Evolutionary conservation across 2,113 vertebrate genomes (phyloP).

Genomic region (Clinocottus analis): DNA sequence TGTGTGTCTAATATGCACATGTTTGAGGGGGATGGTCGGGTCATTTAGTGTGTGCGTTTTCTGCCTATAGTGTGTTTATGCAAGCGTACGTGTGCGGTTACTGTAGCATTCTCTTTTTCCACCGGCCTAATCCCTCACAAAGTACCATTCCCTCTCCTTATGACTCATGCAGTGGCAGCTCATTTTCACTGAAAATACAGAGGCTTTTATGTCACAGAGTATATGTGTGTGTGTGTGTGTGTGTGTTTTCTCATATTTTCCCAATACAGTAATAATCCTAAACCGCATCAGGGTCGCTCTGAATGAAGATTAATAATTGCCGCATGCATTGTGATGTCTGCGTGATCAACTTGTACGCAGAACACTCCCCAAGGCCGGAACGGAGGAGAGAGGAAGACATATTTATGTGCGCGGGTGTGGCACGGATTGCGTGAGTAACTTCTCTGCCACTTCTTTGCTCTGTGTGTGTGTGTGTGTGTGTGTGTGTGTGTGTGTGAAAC

Average conservation of each 20-base stretch:
- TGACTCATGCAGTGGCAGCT: conserved; percentile 64
- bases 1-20: conserved; percentile 45
- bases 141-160: conserved; percentile 49
- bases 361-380: conserved; percentile 18
- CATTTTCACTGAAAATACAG: conserved; percentile 50
- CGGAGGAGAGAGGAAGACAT: conserved; percentile 38
- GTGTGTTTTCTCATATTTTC: conserved; percentile 16
- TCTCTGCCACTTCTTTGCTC: conserved; percentile 59
- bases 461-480: conserved; percentile 29
- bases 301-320: conserved; percentile 19
- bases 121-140: conserved; percentile 61
- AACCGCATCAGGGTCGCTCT: background rate
- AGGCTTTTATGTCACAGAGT: conserved; percentile 26
- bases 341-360: background rate
- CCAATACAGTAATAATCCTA: conserved; percentile 9
- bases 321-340: background rate
- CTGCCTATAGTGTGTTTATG: conserved; percentile 23
- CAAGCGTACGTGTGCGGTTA: conserved; percentile 33
- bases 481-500: conserved; percentile 38
- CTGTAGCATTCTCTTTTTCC: conserved; percentile 42
- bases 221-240: conserved; percentile 6
- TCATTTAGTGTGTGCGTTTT: conserved; percentile 31
- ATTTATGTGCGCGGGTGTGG: conserved; percentile 60
- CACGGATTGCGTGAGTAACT: conserved; percentile 69
- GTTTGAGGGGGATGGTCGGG: conserved; percentile 26